Conservation (phyloP, 2,888 invertebrate species). For the Lepas anatifera region DNA sequence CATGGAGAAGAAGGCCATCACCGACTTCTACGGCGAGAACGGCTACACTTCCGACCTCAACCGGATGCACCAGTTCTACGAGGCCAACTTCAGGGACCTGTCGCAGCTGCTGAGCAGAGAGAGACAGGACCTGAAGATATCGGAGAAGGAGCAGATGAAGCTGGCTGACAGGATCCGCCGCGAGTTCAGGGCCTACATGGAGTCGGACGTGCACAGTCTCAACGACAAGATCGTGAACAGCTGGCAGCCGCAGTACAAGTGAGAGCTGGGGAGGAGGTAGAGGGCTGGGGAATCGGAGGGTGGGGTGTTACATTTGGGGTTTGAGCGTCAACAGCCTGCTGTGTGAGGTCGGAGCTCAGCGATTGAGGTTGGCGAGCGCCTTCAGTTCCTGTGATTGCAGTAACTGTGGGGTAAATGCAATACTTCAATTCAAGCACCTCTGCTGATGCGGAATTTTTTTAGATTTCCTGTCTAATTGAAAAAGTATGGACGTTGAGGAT, state of each 20-base stretch:
- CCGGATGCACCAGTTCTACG: slow-evolving; percentile 9
- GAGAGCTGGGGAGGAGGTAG: too few species aligned
- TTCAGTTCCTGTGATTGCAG: too few species aligned
- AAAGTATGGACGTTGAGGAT: too few species aligned
- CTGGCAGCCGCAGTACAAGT: slow-evolving; percentile 5
- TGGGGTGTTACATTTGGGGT: too few species aligned
- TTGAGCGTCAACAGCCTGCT: too few species aligned
- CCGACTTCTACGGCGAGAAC: background rate
- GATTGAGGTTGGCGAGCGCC: background rate
- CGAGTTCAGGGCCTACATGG: background rate
- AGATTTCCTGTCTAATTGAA: too few species aligned
- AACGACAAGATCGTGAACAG: background rate
- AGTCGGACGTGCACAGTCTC: background rate
- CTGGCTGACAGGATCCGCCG: background rate
- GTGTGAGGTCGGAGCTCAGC: too few species aligned
- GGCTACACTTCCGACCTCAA: background rate
- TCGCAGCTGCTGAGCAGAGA: background rate
- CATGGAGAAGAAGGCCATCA: background rate
- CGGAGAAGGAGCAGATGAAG: background rate
- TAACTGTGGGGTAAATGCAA: too few species aligned
- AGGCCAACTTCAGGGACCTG: slow-evolving; percentile 8
- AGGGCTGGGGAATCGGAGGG: too few species aligned
- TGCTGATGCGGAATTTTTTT: too few species aligned
- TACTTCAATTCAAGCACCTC: too few species aligned
- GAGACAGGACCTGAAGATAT: background rate